Conservation (phyloP, 2,113 vertebrate genomes). For the Tragelaphus imberbis region DNA sequence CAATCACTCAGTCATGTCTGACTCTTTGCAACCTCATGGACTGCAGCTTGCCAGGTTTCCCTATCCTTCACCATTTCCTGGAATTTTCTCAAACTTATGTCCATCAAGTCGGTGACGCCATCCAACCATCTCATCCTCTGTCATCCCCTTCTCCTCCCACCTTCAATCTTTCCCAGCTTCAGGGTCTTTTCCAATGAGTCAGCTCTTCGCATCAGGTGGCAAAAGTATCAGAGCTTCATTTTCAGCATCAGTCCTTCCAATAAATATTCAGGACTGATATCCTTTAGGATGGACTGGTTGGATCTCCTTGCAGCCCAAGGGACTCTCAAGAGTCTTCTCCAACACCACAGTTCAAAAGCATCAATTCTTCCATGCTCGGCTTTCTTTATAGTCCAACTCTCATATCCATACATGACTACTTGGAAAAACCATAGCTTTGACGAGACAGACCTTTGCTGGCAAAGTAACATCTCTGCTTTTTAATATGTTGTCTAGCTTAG, state of each 20-base stretch:
- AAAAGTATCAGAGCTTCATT: neutral
- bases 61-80: neutral
- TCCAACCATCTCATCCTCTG: neutral
- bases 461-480: neutral
- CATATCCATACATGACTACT: neutral
- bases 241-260: neutral
- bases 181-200: neutral
- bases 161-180: neutral
- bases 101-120: neutral
- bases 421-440: neutral
- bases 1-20: rapidly evolving
- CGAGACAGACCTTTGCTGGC: neutral
- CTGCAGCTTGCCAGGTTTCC: neutral
- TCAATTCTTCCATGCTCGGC: rapidly evolving
- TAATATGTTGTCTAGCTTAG: neutral
- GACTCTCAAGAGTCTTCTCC: neutral
- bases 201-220: neutral
- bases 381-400: neutral
- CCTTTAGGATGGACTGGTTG: neutral
- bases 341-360: neutral
- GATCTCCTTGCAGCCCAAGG: neutral
- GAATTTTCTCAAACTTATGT: neutral
- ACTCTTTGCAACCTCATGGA: neutral
- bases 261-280: neutral
- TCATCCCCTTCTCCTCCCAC: neutral